Evolutionary conservation across 2,888 invertebrate species (phyloP).

Genomic region (Ornithoptera priamus): DNA sequence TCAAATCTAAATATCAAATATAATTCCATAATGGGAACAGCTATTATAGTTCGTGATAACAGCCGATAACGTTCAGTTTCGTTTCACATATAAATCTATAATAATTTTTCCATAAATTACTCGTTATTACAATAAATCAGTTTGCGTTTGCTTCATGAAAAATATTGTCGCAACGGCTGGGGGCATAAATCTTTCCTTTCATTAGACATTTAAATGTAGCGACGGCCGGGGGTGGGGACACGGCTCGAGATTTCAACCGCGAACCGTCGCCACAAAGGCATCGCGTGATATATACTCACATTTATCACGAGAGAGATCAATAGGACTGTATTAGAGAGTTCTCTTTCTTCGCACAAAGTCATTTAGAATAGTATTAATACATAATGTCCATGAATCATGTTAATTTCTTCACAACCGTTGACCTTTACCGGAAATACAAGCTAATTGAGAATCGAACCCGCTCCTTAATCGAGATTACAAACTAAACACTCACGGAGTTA

Average conservation of each 20-base stretch:
- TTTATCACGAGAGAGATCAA: conserved; percentile 10
- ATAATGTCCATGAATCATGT: background rate
- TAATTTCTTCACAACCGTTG: no score
- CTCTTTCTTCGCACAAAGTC: background rate
- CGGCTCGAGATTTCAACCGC: conserved; percentile 12
- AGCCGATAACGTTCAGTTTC: no score
- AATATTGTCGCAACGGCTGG: background rate
- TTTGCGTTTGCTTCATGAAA: background rate
- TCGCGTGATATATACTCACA: conserved; percentile 2
- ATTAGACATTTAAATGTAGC: conserved; percentile 19
- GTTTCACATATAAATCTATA: no score
- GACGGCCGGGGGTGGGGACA: conserved; percentile 1
- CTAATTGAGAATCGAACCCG: no score
- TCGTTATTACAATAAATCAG: background rate
- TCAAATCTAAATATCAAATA: no score
- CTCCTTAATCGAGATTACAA: no score
- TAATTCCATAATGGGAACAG: no score
- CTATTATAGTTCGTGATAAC: no score
- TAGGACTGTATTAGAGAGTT: background rate
- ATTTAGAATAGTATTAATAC: background rate
- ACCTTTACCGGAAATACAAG: no score
- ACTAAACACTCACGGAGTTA: no score
- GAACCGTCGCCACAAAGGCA: conserved; percentile 4
- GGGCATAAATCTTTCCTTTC: conserved; percentile 18
- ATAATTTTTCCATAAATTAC: no score